phyloP scores from a whole-genome alignment of 1,140 invertebrate genomes.

The Schlechtendalia chinensis region DNA sequence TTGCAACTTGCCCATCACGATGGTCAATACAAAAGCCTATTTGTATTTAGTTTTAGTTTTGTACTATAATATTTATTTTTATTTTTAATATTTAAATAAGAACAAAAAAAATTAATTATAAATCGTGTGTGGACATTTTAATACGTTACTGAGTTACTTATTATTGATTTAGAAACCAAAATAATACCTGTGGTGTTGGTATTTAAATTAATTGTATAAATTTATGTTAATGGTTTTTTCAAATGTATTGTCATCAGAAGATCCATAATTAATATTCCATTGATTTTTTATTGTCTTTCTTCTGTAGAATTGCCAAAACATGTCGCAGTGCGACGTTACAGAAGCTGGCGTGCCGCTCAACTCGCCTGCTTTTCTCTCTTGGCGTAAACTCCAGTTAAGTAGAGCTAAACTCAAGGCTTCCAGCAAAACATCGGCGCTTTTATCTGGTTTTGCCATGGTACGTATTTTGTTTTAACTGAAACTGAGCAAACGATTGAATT shows the following conservation, averaged over 20 bases:
- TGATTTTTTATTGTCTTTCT: background rate
- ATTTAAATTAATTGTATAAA: background rate
- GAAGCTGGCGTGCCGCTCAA: slow-evolving; percentile 61
- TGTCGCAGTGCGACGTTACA: slow-evolving; percentile 69
- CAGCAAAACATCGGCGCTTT: slow-evolving; percentile 91
- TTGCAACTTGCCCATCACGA: too few relatives aligned
- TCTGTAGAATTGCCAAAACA: slow-evolving; percentile 55
- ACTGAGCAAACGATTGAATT: background rate
- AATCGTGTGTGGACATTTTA: too few relatives aligned
- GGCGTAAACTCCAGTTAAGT: slow-evolving; percentile 88
- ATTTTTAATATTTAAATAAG: too few relatives aligned
- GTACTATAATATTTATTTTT: too few relatives aligned
- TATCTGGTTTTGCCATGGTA: slow-evolving; percentile 97
- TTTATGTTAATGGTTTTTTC: background rate
- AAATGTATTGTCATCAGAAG: background rate
- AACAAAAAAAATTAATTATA: too few relatives aligned
- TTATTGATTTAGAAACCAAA: too few relatives aligned
- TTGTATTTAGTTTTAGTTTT: too few relatives aligned
- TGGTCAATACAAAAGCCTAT: too few relatives aligned
- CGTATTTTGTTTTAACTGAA: slow-evolving; percentile 53
- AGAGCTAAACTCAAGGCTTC: slow-evolving; percentile 94
- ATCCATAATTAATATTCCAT: background rate
- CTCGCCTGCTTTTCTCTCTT: slow-evolving; percentile 78
- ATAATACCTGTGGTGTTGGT: slow-evolving; percentile 13
- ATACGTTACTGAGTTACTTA: too few relatives aligned